These are phyloP conservation scores for Erythrolamprus reginae DNA, from an alignment of 2,113 vertebrate genomes.

Conservation along the genomic window DNA sequence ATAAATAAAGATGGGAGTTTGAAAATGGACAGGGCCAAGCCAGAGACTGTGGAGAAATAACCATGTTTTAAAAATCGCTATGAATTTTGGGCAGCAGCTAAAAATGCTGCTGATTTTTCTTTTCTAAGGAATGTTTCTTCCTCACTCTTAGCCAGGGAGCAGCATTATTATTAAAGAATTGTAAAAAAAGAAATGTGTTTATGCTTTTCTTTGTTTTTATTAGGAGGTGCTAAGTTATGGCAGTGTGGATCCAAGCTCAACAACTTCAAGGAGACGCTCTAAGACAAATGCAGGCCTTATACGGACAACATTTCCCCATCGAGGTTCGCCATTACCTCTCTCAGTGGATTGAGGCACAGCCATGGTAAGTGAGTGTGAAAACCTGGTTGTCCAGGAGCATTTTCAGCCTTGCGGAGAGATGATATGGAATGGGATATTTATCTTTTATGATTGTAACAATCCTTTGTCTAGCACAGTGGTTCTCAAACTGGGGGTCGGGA, in stretches of 20 bases:
- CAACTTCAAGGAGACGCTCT: conserved; percentile 95
- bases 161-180: background rate
- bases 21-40: background rate
- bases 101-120: background rate
- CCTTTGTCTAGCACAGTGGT: background rate
- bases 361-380: conserved; percentile 74
- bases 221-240: conserved; percentile 83
- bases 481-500: too few species aligned
- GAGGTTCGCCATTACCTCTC: conserved; percentile 97
- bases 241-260: conserved; percentile 98
- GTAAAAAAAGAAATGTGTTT: background rate
- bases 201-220: fast-evolving
- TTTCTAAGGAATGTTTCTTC: background rate
- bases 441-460: background rate
- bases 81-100: background rate
- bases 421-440: background rate
- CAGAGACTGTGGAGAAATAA: background rate
- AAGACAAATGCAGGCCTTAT: conserved; percentile 96
- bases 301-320: conserved; percentile 96
- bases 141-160: background rate
- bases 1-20: background rate
- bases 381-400: fast-evolving
- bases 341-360: conserved; percentile 92
- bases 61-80: background rate
- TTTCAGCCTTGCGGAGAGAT: background rate